A percentile compares a stretch with the other conserved stretches of the same genome.
Conservation (phyloP, 2,113 vertebrate species). For the Sturnus vulgaris region DNA sequence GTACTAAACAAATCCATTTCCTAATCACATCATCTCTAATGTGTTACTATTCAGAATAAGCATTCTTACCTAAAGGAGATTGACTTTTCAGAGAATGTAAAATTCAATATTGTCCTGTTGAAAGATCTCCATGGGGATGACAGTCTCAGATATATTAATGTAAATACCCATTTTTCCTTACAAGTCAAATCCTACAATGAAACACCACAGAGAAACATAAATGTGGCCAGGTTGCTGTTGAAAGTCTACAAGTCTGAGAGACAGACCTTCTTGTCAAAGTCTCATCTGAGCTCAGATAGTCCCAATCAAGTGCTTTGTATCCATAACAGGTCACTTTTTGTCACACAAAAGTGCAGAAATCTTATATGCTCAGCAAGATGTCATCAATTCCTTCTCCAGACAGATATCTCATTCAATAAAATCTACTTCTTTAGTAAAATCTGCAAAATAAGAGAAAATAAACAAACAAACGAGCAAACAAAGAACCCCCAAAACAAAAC, state of each 20-base stretch:
- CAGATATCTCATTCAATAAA: background rate
- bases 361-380: background rate
- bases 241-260: background rate
- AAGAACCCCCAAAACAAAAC: background rate
- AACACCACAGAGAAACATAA: background rate
- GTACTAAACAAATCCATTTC: background rate
- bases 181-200: background rate
- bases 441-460: background rate
- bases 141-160: background rate
- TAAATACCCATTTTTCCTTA: background rate
- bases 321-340: background rate
- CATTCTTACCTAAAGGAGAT: background rate
- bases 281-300: background rate
- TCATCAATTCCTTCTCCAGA: background rate
- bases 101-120: background rate
- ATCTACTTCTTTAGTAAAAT: background rate
- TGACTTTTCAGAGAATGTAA: background rate
- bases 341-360: background rate
- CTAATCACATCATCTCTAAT: background rate
- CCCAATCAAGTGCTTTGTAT: background rate
- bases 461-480: background rate
- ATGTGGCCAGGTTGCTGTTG: background rate
- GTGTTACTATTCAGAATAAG: background rate
- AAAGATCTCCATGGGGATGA: background rate
- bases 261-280: background rate